Conservation (phyloP, 2,888 invertebrate species). For the Rhaphigaster nebulosa region DNA sequence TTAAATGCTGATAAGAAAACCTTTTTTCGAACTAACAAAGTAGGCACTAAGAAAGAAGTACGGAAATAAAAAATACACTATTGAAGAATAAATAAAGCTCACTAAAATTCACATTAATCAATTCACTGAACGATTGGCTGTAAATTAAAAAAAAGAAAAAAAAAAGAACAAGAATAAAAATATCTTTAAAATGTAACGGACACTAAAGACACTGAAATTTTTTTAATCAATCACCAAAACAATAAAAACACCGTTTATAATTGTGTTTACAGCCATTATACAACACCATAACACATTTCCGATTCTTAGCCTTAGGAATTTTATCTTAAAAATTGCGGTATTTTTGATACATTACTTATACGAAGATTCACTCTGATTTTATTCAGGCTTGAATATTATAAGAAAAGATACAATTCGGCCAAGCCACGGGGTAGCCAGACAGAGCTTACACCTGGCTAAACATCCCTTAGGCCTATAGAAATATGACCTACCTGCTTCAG, state of each 20-base stretch:
- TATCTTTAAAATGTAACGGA: background rate
- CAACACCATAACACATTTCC: background rate
- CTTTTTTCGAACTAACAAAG: too few relatives aligned
- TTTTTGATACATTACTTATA: background rate
- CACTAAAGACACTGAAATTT: background rate
- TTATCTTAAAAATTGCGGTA: background rate
- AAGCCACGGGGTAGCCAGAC: background rate
- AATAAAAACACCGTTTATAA: background rate
- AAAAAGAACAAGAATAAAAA: background rate
- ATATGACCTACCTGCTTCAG: conserved; percentile 54
- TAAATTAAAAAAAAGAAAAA: background rate
- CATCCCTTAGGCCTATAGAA: conserved; percentile 54
- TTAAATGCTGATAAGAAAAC: too few relatives aligned
- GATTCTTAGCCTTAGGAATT: background rate
- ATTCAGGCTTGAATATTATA: background rate
- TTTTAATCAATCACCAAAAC: background rate
- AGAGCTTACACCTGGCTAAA: conserved; percentile 52
- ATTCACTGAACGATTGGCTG: background rate
- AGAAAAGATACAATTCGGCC: background rate
- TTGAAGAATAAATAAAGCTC: background rate
- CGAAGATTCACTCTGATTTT: background rate
- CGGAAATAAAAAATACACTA: too few relatives aligned
- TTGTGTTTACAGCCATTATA: background rate
- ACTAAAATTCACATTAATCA: background rate
- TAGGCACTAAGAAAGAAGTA: too few relatives aligned